Conservation (phyloP, 2,797 vertebrate species). For the Bradypodion pumilum region DNA sequence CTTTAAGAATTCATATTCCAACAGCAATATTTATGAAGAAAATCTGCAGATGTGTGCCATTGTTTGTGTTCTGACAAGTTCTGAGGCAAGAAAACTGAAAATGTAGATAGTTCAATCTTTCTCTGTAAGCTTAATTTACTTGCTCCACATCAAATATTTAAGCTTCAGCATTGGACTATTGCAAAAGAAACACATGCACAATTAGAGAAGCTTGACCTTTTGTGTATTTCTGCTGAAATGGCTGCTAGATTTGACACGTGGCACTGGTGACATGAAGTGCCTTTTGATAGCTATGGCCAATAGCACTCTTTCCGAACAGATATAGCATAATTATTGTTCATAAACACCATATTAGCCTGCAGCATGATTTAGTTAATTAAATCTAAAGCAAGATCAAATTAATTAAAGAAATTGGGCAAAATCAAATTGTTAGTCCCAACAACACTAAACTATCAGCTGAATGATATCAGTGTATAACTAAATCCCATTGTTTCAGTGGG, state of each 20-base stretch:
- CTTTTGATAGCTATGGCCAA: background rate
- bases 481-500: too few species aligned
- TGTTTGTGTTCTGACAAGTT: background rate
- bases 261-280: background rate
- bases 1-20: background rate
- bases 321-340: background rate
- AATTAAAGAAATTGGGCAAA: too few species aligned
- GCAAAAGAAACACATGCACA: background rate
- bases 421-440: too few species aligned
- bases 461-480: too few species aligned
- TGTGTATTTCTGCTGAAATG: background rate
- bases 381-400: background rate
- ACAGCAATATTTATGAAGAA: background rate
- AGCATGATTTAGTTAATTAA: background rate
- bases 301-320: background rate
- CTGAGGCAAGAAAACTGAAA: background rate
- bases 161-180: background rate
- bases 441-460: too few species aligned
- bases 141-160: background rate
- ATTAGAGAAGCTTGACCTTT: background rate
- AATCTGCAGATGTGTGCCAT: background rate
- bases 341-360: background rate
- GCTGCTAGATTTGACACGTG: background rate
- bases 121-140: background rate
- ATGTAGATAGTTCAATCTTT: background rate